These are phyloP conservation scores for Porites rus DNA, from an alignment of 92 coral and sea anemone species.

Conservation along the genomic window DNA sequence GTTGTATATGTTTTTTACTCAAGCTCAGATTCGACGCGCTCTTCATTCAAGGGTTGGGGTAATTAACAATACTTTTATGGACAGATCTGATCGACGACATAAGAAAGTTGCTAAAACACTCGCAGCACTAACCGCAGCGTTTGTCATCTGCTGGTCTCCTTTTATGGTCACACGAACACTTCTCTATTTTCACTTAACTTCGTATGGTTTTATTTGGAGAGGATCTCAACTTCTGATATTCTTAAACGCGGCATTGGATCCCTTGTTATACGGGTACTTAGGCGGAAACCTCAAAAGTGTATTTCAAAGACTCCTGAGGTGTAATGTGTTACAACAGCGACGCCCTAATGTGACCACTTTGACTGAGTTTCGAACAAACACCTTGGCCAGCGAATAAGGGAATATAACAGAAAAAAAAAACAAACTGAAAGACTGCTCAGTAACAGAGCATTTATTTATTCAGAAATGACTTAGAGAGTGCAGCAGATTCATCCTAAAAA, in stretches of 20 bases:
- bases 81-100: slow-evolving; percentile 7
- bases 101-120: slow-evolving; percentile 40
- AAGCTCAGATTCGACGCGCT: neutral
- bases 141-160: slow-evolving; percentile 56
- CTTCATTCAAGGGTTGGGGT: slow-evolving; percentile 8
- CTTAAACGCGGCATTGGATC: slow-evolving; percentile 38
- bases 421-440: neutral
- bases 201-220: slow-evolving; percentile 43
- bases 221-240: slow-evolving; percentile 47
- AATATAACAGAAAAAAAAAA: neutral
- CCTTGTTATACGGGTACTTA: slow-evolving; percentile 27
- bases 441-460: neutral
- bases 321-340: neutral
- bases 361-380: neutral
- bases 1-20: slow-evolving; percentile 31
- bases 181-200: slow-evolving; percentile 27
- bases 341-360: neutral
- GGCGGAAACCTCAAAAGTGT: slow-evolving; percentile 26
- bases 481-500: no score
- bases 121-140: slow-evolving; percentile 41
- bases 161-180: slow-evolving; percentile 60
- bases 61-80: neutral
- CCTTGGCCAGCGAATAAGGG: neutral
- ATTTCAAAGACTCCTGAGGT: slow-evolving; percentile 9
- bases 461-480: no score